phyloP scores from a whole-genome alignment of 2,888 invertebrate genomes.

The Clepsis dumicolana region DNA sequence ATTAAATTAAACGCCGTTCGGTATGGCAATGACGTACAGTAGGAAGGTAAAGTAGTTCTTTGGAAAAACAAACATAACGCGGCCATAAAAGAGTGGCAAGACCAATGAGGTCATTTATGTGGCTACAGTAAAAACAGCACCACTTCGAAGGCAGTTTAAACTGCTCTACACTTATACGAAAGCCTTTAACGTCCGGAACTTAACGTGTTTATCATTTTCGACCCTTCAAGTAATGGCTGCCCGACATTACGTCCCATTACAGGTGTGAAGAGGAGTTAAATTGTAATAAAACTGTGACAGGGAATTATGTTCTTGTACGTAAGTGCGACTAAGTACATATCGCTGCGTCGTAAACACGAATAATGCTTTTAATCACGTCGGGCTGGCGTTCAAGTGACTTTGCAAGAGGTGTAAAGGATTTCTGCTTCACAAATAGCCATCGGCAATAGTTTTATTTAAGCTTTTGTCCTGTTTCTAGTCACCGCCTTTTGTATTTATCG shows the following conservation, averaged over 20 bases:
- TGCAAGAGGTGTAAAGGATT: conserved; percentile 18
- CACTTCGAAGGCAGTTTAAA: conserved; percentile 36
- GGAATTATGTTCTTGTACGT: conserved; percentile 44
- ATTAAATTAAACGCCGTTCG: neutral
- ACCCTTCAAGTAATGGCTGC: conserved; percentile 45
- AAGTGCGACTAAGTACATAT: conserved; percentile 44
- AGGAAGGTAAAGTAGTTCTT: neutral
- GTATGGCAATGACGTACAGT: neutral
- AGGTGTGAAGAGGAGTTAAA: conserved; percentile 49
- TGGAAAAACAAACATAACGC: conserved; percentile 24
- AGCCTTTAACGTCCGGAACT: conserved; percentile 40
- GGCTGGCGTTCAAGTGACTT: conserved; percentile 36
- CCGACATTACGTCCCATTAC: conserved; percentile 46
- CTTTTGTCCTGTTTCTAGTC: too few relatives aligned
- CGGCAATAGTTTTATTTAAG: too few relatives aligned
- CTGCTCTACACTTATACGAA: conserved; percentile 32
- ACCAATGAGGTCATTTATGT: conserved; percentile 41
- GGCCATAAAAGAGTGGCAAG: conserved; percentile 27
- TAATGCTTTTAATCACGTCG: conserved; percentile 44
- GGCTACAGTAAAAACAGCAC: conserved; percentile 35
- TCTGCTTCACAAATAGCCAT: too few relatives aligned
- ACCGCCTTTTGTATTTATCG: too few relatives aligned
- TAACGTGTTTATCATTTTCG: conserved; percentile 46
- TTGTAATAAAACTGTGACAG: conserved; percentile 48
- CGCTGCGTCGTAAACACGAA: conserved; percentile 40